phyloP scores from a whole-genome alignment of 2,113 vertebrate genomes.

The Gambusia affinis region DNA sequence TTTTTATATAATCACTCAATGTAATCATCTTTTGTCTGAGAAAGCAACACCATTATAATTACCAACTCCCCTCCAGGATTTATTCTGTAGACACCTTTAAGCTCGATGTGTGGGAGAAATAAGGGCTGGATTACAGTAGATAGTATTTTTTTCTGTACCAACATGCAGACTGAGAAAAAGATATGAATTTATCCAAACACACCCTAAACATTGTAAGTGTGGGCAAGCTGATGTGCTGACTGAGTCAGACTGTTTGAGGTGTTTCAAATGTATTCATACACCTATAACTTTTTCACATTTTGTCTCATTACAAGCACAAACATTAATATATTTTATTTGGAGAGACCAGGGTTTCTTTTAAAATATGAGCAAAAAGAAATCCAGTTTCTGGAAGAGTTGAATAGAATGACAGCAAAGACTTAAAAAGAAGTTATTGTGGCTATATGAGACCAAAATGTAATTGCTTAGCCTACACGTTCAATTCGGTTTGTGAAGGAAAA shows the following conservation, averaged over 20 bases:
- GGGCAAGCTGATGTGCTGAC: conserved; percentile 20
- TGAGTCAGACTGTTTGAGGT: neutral
- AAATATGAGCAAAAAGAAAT: neutral
- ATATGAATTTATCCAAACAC: conserved; percentile 27
- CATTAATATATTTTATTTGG: neutral
- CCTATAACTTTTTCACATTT: neutral
- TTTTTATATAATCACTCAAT: neutral
- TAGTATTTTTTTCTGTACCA: neutral
- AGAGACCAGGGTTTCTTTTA: neutral
- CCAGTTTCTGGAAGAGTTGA: no score
- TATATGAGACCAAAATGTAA: neutral
- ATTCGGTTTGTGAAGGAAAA: no score
- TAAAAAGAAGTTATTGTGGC: neutral
- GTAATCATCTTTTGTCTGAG: conserved; percentile 6
- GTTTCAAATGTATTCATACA: neutral
- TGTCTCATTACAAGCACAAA: neutral
- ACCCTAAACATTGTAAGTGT: conserved; percentile 41
- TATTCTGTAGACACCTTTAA: conserved; percentile 12
- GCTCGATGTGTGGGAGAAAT: neutral
- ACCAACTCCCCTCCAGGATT: conserved; percentile 35
- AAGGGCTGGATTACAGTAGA: conserved; percentile 30
- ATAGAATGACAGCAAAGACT: neutral
- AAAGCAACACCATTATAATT: conserved; percentile 47
- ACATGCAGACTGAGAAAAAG: conserved; percentile 11
- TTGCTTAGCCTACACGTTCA: neutral